Percentiles rank a stretch among this genome's conserved stretches.
phyloP scores from a whole-genome alignment of 2,113 vertebrate genomes.

The Eudorcas thomsonii region DNA sequence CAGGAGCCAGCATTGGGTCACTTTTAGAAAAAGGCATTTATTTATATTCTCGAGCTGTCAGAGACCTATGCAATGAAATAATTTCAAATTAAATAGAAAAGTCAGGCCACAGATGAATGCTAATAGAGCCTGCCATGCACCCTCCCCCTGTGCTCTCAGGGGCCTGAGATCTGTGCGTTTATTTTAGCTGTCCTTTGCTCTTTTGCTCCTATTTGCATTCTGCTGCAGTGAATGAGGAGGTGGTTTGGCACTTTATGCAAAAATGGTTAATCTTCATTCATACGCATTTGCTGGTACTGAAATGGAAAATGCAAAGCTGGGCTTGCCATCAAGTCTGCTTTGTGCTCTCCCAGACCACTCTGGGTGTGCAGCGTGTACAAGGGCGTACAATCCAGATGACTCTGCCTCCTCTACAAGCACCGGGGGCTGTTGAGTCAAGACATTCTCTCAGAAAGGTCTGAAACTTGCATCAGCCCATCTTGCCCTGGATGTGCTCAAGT shows the following conservation, averaged over 20 bases:
- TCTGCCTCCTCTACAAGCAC: background rate
- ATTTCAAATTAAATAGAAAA: constrained; percentile 73
- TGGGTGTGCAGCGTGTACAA: too few species aligned
- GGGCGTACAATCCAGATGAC: background rate
- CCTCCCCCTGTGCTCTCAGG: background rate
- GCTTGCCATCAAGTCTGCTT: background rate
- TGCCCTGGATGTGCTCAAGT: constrained; percentile 51
- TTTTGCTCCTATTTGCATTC: constrained; percentile 56
- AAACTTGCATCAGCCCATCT: constrained; percentile 50
- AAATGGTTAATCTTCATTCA: constrained; percentile 66
- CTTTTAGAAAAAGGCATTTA: constrained; percentile 44
- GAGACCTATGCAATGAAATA: constrained; percentile 62
- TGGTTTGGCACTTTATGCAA: constrained; percentile 62
- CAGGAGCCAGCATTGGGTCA: constrained; percentile 10
- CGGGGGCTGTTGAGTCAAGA: background rate
- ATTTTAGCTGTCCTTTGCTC: constrained; percentile 56
- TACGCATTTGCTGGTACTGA: constrained; percentile 17
- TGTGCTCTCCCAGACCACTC: background rate
- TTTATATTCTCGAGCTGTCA: constrained; percentile 52
- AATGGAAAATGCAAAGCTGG: constrained; percentile 39
- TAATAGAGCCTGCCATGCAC: background rate
- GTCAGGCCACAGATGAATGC: constrained; percentile 5
- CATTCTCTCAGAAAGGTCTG: background rate
- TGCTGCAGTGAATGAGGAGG: background rate
- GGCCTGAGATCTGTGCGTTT: background rate